Conservation (phyloP, 2,113 vertebrate species). For the Tenrec ecaudatus region DNA sequence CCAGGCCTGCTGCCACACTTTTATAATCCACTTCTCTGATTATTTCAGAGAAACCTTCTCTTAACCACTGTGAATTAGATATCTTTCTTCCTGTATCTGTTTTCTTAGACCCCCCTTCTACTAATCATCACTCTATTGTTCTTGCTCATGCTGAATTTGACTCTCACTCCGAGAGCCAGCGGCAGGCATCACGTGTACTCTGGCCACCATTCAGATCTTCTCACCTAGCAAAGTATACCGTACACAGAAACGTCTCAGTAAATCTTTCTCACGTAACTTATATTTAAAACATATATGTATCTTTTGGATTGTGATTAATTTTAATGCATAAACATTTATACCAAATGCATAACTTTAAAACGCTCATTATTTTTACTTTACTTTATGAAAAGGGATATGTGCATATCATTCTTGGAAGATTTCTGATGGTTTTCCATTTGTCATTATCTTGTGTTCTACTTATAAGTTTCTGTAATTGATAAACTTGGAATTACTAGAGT, state of each 20-base stretch:
- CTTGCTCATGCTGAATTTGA: too few relatives aligned
- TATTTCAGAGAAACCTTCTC: too few relatives aligned
- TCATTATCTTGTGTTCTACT: background rate
- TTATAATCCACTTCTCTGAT: too few relatives aligned
- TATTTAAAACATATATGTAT: background rate
- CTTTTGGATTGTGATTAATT: conserved; percentile 21
- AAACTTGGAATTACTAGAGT: conserved; percentile 4
- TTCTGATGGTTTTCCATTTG: background rate
- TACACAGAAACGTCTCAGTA: background rate
- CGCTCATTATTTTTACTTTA: conserved; percentile 27
- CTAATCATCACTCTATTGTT: too few relatives aligned
- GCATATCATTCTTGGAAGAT: background rate
- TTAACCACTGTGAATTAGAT: too few relatives aligned
- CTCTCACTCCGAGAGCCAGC: too few relatives aligned
- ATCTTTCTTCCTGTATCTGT: too few relatives aligned
- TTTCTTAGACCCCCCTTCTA: too few relatives aligned
- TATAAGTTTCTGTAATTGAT: conserved; percentile 12
- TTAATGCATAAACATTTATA: conserved; percentile 1
- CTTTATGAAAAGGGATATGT: conserved; percentile 3
- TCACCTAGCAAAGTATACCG: background rate
- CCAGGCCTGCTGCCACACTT: too few relatives aligned
- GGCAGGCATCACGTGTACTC: too few relatives aligned
- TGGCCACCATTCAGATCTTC: background rate
- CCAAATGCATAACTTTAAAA: conserved; percentile 3
- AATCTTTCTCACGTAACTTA: background rate